Conservation (phyloP, 2,113 vertebrate genomes). For the Setophaga petechia region DNA sequence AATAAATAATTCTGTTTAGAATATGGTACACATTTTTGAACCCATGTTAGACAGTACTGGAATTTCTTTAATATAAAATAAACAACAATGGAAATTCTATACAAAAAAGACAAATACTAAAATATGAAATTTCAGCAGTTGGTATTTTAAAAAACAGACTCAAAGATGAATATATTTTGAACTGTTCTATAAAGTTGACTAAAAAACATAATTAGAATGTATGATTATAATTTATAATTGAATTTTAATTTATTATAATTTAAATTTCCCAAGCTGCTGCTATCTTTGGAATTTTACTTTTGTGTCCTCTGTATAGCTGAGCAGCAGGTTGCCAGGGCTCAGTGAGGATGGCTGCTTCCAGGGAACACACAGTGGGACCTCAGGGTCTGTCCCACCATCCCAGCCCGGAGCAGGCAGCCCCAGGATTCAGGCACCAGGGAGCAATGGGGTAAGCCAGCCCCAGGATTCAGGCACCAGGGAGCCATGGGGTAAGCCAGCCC, state of each 20-base stretch:
- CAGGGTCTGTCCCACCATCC: accelerated
- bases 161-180: background rate
- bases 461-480: too few relatives aligned
- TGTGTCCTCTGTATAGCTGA: background rate
- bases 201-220: background rate
- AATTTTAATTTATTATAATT: background rate
- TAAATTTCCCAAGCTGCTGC: background rate
- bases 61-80: background rate
- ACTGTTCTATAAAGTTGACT: background rate
- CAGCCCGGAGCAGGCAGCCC: background rate
- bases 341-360: accelerated
- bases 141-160: background rate
- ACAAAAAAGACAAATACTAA: background rate
- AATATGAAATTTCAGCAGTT: background rate
- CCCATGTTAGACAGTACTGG: background rate
- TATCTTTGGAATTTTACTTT: background rate
- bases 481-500: too few relatives aligned
- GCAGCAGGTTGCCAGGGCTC: background rate
- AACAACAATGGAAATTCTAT: background rate
- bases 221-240: background rate
- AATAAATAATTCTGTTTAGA: background rate
- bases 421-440: too few relatives aligned
- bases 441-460: too few relatives aligned
- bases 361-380: background rate
- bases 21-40: background rate